Percentiles rank a stretch among this genome's conserved stretches.
Conservation (phyloP, 2,888 invertebrate genomes). For the Eupithecia subumbrata region DNA sequence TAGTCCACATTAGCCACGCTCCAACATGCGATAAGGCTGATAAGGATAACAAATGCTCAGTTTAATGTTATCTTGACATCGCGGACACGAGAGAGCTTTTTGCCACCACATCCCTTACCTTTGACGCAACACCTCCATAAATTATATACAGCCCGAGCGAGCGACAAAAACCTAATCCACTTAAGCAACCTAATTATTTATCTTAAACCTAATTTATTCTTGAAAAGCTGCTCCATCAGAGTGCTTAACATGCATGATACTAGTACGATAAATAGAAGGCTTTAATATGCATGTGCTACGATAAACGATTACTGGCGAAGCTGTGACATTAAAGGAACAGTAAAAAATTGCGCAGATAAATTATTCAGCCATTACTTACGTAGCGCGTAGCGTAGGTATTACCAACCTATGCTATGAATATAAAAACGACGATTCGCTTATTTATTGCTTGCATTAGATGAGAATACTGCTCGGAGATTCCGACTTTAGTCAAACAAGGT, state of each 20-base stretch:
- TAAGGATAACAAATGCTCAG: conserved; percentile 84
- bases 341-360: conserved; percentile 58
- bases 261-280: conserved; percentile 57
- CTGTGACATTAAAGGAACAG: conserved; percentile 50
- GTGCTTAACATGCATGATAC: conserved; percentile 50
- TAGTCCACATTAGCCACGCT: conserved; percentile 82
- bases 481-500: background rate
- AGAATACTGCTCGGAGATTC: background rate
- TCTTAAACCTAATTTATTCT: conserved; percentile 39
- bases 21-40: conserved; percentile 80
- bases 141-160: conserved; percentile 45
- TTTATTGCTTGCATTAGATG: conserved; percentile 9
- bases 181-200: conserved; percentile 45
- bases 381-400: conserved; percentile 29
- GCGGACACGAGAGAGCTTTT: conserved; percentile 83
- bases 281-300: conserved; percentile 59
- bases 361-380: conserved; percentile 55
- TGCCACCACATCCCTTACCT: conserved; percentile 77
- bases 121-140: conserved; percentile 54
- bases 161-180: conserved; percentile 45
- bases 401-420: conserved; percentile 29
- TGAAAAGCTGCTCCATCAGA: conserved; percentile 41
- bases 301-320: conserved; percentile 58
- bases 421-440: conserved; percentile 22
- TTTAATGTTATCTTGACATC: conserved; percentile 83